Base-by-base conservation (phyloP, 2,888 invertebrate species). In the Acleris laterana region DNA sequence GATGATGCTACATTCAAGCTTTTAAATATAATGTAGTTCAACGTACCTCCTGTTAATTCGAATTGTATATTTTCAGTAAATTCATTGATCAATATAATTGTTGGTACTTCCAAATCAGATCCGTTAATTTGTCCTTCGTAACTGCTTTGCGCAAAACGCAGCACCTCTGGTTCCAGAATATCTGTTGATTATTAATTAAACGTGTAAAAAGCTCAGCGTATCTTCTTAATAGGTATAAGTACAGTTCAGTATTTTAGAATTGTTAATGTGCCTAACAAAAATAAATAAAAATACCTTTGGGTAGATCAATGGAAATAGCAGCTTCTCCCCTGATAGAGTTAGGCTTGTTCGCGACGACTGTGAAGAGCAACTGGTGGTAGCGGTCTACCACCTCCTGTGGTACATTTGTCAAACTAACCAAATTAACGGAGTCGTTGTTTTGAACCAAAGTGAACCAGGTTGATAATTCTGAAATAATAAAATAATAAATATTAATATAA, bases 231-330 rank as follows among this genome's bases (percentile, higher is more conserved):
- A 32, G 9, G 32, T 38, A 38, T 38, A 13, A 32, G 13, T 4
- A 38, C 1, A 4, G 38, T 38, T 38, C 38, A 11, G 13, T 38
- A 9, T 4, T 38, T 38, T 13, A 4, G 4, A 11, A 38, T 38
- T 11, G 32, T 38, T 38, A 11, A 11, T 11, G n/a, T 38, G 2
- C n/a, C n/a, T 13, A 38, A 38, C 38, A 1, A 3, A 11, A 32
- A 11, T 11, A 4, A 9, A 3, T 32, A 32, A 32, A 51, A 11
- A 59, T 74, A 84, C 83, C 81, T 77, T 73, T 81, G 20, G 74
- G 74, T 62, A 85, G 69, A 55, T 74, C 73, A 44, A 84, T 79
- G 11, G 74, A 76, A 63, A 84, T 77, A 7, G 74, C 76, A 22
- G 85, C 72, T 56, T 70, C 72, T 28, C 75, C 79, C 56, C 28